These are phyloP conservation scores for Geodia barretti DNA, from an alignment of 37 sponge, comb jelly and placozoan species.

Conservation along the genomic window DNA sequence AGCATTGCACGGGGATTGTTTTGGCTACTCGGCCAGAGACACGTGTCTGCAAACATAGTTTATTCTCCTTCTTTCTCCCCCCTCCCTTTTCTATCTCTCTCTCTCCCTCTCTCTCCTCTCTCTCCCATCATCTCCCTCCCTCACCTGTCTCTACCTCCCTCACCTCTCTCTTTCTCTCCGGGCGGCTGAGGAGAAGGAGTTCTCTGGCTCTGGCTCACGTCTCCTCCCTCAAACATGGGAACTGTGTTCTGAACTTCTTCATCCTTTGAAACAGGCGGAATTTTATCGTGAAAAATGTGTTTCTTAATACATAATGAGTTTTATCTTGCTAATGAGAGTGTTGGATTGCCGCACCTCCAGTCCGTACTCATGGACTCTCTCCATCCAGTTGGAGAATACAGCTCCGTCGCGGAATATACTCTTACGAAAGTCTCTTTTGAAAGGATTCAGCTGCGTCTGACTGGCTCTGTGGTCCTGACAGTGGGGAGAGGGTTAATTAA, in stretches of 20 bases:
- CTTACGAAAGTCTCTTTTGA: conserved; percentile 49
- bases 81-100: no score
- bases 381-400: conserved; percentile 54
- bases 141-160: not conserved
- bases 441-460: conserved; percentile 17
- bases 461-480: not conserved
- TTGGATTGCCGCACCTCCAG: conserved; percentile 26
- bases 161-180: not conserved
- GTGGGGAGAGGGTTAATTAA: not conserved
- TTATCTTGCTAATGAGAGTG: not conserved
- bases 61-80: no score
- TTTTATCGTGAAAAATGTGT: not conserved
- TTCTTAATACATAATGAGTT: not conserved
- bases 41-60: no score
- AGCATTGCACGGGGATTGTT: no score
- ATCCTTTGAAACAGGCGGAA: not conserved
- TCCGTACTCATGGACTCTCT: conserved; percentile 27
- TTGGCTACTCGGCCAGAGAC: no score
- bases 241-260: conserved; percentile 11
- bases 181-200: conserved; percentile 17
- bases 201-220: conserved; percentile 30
- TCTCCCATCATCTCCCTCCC: no score
- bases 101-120: no score
- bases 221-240: conserved; percentile 45
- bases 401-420: conserved; percentile 65